Conservation (phyloP, 2,888 invertebrate genomes). For the Cacoxenus indagator region DNA sequence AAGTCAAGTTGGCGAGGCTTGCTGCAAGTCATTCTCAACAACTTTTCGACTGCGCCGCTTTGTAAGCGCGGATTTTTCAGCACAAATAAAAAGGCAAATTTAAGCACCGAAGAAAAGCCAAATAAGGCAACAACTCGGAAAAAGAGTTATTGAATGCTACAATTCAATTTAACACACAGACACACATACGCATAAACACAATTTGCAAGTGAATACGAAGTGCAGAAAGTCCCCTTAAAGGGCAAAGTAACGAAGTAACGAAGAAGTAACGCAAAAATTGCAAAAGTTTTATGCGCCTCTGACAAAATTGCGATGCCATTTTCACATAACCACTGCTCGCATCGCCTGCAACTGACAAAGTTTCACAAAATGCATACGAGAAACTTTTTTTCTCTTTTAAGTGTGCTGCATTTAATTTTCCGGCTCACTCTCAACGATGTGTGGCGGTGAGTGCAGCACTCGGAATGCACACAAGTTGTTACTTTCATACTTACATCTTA, state of each 20-base stretch:
- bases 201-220: slow-evolving; percentile 9
- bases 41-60: neutral
- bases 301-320: neutral
- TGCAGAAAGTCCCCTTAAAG: neutral
- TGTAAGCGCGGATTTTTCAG: neutral
- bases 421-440: neutral
- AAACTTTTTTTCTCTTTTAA: too few species aligned
- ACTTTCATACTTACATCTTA: too few species aligned
- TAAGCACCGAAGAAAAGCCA: neutral
- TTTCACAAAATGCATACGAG: neutral
- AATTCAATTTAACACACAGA: slow-evolving; percentile 18
- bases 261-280: slow-evolving; percentile 2
- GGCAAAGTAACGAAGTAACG: neutral
- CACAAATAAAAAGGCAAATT: neutral
- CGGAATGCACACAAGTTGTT: too few species aligned
- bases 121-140: neutral
- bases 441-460: neutral
- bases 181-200: too few species aligned
- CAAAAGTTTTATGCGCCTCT: neutral
- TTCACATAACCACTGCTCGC: neutral
- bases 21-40: neutral
- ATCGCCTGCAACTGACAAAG: neutral
- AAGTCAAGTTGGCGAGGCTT: too few species aligned
- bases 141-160: slow-evolving; percentile 11
- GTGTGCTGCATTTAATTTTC: neutral